Percentiles rank a stretch among this genome's conserved stretches.
These are phyloP conservation scores for Furnarius figulus DNA, from an alignment of 2,113 vertebrate species.

Conservation along the genomic window DNA sequence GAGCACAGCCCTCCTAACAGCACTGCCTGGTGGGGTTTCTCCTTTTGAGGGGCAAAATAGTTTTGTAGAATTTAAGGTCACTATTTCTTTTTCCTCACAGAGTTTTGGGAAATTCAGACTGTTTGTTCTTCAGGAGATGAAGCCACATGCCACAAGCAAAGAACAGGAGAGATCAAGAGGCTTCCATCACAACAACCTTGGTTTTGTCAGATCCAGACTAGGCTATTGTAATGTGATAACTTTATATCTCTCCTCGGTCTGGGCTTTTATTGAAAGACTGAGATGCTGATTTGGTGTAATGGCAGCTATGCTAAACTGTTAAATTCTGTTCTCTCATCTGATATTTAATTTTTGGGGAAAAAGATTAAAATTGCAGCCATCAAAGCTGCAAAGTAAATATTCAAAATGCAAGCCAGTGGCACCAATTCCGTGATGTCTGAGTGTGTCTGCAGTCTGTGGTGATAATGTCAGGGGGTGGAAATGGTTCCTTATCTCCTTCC, in stretches of 20 bases:
- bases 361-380: neutral
- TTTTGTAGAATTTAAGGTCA: neutral
- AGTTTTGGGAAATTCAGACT: neutral
- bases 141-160: neutral
- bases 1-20: neutral
- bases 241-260: neutral
- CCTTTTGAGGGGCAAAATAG: neutral
- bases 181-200: neutral
- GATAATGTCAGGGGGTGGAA: neutral
- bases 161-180: neutral
- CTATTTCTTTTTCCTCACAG: neutral
- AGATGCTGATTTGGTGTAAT: neutral
- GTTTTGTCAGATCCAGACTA: slow-evolving; percentile 31
- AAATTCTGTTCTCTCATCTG: neutral
- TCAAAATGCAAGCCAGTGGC: neutral
- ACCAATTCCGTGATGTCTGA: neutral
- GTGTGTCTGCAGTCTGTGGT: neutral
- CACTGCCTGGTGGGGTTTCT: neutral
- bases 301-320: neutral
- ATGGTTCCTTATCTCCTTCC: neutral
- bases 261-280: neutral
- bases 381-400: neutral
- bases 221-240: neutral
- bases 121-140: neutral
- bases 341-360: neutral